Percentiles rank a stretch among this genome's conserved stretches.
Evolutionary conservation across 2,797 vertebrate species (phyloP).

Genomic region (Fundulus diaphanus): DNA sequence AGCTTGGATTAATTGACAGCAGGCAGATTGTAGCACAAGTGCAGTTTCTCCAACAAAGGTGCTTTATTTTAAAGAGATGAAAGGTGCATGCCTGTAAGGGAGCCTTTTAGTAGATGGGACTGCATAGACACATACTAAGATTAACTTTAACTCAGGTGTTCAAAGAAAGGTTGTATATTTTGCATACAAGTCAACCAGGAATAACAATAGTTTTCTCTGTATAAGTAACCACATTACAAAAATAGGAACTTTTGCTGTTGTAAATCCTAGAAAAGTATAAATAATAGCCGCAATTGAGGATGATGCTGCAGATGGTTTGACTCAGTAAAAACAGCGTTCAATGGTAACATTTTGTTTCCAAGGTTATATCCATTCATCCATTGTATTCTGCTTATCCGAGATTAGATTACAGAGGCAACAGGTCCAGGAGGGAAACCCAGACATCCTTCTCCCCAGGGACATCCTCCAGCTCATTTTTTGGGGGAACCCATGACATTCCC

Average conservation of each 20-base stretch:
- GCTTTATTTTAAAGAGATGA: constrained; percentile 9
- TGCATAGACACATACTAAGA: neutral
- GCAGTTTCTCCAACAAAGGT: neutral
- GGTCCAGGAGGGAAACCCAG: too few relatives aligned
- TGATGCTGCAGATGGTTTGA: too few relatives aligned
- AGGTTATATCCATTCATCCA: too few relatives aligned
- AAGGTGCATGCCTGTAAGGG: neutral
- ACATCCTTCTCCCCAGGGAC: too few relatives aligned
- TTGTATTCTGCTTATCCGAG: too few relatives aligned
- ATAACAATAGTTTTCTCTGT: neutral
- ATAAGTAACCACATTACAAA: neutral
- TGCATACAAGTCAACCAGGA: neutral
- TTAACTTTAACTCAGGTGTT: neutral
- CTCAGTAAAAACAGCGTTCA: too few relatives aligned
- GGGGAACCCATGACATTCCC: too few relatives aligned
- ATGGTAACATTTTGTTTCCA: too few relatives aligned
- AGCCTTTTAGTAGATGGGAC: neutral
- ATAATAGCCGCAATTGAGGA: too few relatives aligned
- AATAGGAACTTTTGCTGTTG: neutral
- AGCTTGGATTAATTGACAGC: constrained; percentile 38
- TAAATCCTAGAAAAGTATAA: neutral
- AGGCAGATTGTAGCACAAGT: constrained; percentile 7
- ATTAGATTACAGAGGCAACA: too few relatives aligned
- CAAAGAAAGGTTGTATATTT: neutral
- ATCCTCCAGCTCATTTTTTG: too few relatives aligned